A percentile compares a stretch with the other conserved stretches of the same genome.
phyloP scores from a whole-genome alignment of 1,140 invertebrate species.

The Elymnias hypermnestra region DNA sequence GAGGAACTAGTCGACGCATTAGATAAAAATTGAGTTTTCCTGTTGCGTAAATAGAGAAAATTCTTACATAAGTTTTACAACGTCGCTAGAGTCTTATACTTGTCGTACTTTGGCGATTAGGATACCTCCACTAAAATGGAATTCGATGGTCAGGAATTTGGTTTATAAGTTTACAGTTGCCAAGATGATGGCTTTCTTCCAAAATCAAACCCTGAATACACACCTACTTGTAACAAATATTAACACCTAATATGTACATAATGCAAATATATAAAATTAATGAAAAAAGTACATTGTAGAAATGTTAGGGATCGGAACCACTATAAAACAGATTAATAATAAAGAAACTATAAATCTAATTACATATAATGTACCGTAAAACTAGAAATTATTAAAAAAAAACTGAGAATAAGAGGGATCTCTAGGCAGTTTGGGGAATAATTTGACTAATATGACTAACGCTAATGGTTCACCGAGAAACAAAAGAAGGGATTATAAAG shows the following conservation, averaged over 20 bases:
- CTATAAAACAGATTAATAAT: conserved; percentile 26
- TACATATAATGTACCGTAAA: conserved; percentile 19
- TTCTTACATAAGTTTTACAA: conserved; percentile 14
- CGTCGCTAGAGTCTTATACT: conserved; percentile 25
- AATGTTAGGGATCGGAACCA: conserved; percentile 20
- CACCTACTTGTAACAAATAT: conserved; percentile 38
- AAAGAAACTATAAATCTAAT: conserved; percentile 22
- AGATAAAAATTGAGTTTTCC: conserved; percentile 1
- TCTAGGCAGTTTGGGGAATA: conserved; percentile 54
- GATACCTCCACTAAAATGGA: conserved; percentile 26
- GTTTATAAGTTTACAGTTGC: conserved; percentile 21
- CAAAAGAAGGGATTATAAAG: not conserved
- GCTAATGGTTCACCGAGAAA: conserved; percentile 17
- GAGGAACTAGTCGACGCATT: conserved; percentile 1
- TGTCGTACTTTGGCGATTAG: conserved; percentile 31
- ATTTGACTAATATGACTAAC: conserved; percentile 66
- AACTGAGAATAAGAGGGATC: conserved; percentile 33
- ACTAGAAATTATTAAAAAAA: conserved; percentile 22
- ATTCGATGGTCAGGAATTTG: conserved; percentile 30
- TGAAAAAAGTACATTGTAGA: conserved; percentile 17
- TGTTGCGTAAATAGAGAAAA: conserved; percentile 8
- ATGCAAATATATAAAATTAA: conserved; percentile 40
- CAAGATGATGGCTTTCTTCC: conserved; percentile 10
- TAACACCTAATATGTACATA: conserved; percentile 66
- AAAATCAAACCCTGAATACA: conserved; percentile 21